These are phyloP conservation scores for Synodontis membranacea DNA, from an alignment of 2,113 vertebrate genomes.

Conservation along the genomic window DNA sequence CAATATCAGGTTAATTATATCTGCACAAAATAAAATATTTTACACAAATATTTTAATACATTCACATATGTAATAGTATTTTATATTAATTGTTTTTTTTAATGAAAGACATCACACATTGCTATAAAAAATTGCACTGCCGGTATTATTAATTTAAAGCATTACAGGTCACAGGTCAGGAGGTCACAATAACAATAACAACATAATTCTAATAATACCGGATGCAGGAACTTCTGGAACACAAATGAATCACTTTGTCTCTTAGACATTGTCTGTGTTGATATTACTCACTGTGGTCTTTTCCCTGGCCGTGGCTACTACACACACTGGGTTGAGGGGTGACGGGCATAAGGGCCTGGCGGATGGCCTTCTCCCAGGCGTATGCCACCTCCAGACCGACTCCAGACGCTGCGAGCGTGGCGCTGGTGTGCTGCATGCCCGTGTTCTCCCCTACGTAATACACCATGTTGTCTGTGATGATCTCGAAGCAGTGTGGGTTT, in stretches of 20 bases:
- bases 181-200: not conserved
- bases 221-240: not conserved
- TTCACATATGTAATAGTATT: not conserved
- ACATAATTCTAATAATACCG: not conserved
- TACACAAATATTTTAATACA: not conserved
- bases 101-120: not conserved
- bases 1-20: not conserved
- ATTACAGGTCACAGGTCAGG: not conserved
- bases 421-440: conserved; percentile 81
- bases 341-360: conserved; percentile 97
- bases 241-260: not conserved
- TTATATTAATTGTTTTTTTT: not conserved
- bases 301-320: conserved; percentile 84
- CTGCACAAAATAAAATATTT: not conserved
- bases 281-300: conserved; percentile 91
- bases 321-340: conserved; percentile 92
- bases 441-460: conserved; percentile 98
- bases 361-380: conserved; percentile 96
- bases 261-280: not conserved
- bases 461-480: conserved; percentile 95
- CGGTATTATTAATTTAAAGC: not conserved
- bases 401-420: conserved; percentile 86
- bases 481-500: conserved; percentile 98
- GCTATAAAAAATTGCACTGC: not conserved
- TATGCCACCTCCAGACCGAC: conserved; percentile 92